These are phyloP conservation scores for Sciaenops ocellatus DNA, from an alignment of 2,797 vertebrate species.

Conservation along the genomic window DNA sequence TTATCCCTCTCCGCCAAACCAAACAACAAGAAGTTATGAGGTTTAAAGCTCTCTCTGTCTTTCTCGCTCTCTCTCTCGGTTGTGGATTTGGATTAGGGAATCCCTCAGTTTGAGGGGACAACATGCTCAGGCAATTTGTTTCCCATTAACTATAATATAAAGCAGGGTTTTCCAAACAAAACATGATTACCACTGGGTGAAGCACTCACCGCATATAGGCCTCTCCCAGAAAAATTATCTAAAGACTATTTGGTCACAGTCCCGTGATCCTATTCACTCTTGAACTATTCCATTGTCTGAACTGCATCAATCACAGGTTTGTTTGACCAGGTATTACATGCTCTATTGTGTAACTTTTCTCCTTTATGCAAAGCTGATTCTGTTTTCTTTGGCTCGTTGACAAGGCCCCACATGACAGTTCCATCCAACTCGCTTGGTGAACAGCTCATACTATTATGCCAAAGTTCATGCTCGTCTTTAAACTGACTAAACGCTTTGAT, in stretches of 20 bases:
- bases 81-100: constrained; percentile 70
- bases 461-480: constrained; percentile 61
- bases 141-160: constrained; percentile 77
- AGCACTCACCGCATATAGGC: constrained; percentile 45
- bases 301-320: constrained; percentile 73
- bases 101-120: constrained; percentile 63
- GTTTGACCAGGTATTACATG: constrained; percentile 82
- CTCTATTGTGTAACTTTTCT: constrained; percentile 73
- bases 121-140: constrained; percentile 80
- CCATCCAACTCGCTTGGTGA: constrained; percentile 60
- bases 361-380: constrained; percentile 67
- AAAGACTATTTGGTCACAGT: constrained; percentile 58
- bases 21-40: constrained; percentile 57
- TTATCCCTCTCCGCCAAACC: constrained; percentile 51
- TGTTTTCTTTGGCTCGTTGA: constrained; percentile 77
- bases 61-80: constrained; percentile 28
- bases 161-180: constrained; percentile 76
- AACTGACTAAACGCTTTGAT: constrained; percentile 74
- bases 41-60: constrained; percentile 44
- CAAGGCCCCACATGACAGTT: constrained; percentile 71
- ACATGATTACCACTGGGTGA: constrained; percentile 62
- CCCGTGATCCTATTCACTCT: constrained; percentile 60
- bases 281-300: constrained; percentile 69
- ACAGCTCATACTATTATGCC: constrained; percentile 54
- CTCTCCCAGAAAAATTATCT: constrained; percentile 66